Base-by-base conservation (phyloP, 2,797 vertebrate species). In the Argentina silus region DNA sequence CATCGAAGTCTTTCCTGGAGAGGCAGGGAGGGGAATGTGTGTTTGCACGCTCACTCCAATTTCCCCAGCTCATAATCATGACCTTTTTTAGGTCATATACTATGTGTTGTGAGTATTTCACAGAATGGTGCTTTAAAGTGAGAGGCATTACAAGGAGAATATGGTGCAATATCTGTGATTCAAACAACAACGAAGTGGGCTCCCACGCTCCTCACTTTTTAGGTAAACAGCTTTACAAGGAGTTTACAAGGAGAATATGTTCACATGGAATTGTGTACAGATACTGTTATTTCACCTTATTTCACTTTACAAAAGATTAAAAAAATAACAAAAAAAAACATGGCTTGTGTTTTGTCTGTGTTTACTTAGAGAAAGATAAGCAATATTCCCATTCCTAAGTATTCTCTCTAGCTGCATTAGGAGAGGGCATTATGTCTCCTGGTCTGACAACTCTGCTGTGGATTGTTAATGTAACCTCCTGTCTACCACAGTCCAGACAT, bases 381-480 rank as follows among this genome's bases (percentile, higher is more conserved):
- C 47, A 56, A 67, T 67, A 2, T 43, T 59, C 47, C 23, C 59
- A 61, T 64, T 75, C 66, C 73, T 68, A 76, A 85, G 80, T 81
- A 78, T 79, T 53, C 50, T 84, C 36, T 77, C 75, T 80, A 80
- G 65, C 57, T 80, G 69, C 76, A 67, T 81, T 72, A 80, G 75
- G 72, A 79, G 85, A 84, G 74, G 76, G 82, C 75, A 77, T 78
- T 81, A 83, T 57, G 81, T 90, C 78, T 75, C 64, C 67, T 81
- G 81, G 81, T 75, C 83, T 88, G 87, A 91, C 88, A 88, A 85
- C 75, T 15, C 80, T 81, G 60, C 85, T 88, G 85, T 72, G 74
- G 78, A 79, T 77, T 89, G 84, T 91, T 90, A 89, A 91, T 86
- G 83, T 86, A 85, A 79, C 83, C 77, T 83, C 78, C 78, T 81